phyloP scores from a whole-genome alignment of 1,140 invertebrate genomes.

The Drosophila pruinosa region DNA sequence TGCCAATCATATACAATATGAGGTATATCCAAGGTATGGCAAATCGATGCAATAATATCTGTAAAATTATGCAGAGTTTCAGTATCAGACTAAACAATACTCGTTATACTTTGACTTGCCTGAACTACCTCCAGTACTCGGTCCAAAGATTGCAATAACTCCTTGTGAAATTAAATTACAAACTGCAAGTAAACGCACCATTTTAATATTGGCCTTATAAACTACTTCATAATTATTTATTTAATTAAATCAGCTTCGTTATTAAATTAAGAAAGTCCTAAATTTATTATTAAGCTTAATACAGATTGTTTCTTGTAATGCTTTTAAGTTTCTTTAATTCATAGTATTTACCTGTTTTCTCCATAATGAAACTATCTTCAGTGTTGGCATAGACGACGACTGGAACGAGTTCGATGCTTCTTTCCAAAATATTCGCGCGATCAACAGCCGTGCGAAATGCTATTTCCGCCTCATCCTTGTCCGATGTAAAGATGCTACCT shows the following conservation, averaged over 20 bases:
- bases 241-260: no score
- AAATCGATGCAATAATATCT: slow-evolving; percentile 88
- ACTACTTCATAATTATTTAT: no score
- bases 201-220: no score
- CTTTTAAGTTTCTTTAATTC: no score
- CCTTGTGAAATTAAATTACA: slow-evolving; percentile 86
- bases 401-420: slow-evolving; percentile 77
- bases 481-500: slow-evolving; percentile 83
- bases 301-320: no score
- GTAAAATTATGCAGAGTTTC: slow-evolving; percentile 48
- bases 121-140: slow-evolving; percentile 86
- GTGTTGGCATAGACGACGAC: slow-evolving; percentile 74
- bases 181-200: slow-evolving; percentile 82
- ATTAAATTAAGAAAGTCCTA: no score
- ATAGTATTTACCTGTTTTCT: slow-evolving; percentile 83
- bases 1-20: slow-evolving; percentile 88
- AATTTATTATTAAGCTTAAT: no score
- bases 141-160: slow-evolving; percentile 91
- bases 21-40: slow-evolving; percentile 88
- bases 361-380: slow-evolving; percentile 83
- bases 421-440: slow-evolving; percentile 83
- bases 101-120: slow-evolving; percentile 68
- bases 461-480: slow-evolving; percentile 83
- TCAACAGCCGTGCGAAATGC: slow-evolving; percentile 83
- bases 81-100: background rate